phyloP scores from a whole-genome alignment of 2,113 vertebrate genomes.

The Nansenia antarctica region DNA sequence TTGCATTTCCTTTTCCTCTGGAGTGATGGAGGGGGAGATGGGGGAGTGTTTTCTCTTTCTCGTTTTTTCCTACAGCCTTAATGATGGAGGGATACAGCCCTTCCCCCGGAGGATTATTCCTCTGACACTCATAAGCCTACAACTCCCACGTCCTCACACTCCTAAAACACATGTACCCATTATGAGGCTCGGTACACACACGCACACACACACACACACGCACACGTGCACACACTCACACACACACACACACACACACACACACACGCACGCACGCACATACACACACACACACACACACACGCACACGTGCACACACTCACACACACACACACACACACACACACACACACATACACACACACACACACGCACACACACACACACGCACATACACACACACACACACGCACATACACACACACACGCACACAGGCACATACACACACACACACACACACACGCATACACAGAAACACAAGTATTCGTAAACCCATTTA shows the following conservation, averaged over 20 bases:
- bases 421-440: conserved; percentile 21
- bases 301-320: conserved; percentile 21
- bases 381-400: neutral
- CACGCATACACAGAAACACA: conserved; percentile 3
- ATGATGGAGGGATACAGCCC: conserved; percentile 55
- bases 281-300: no score
- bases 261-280: no score
- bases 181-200: conserved; percentile 24
- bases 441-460: conserved; percentile 1
- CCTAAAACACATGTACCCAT: conserved; percentile 62
- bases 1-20: conserved; percentile 58
- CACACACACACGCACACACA: neutral
- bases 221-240: neutral
- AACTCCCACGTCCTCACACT: conserved; percentile 59
- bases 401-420: neutral
- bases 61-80: conserved; percentile 65
- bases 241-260: neutral
- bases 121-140: conserved; percentile 62
- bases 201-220: neutral
- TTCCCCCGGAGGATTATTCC: conserved; percentile 71
- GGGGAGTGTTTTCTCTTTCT: conserved; percentile 51
- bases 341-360: neutral
- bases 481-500: neutral
- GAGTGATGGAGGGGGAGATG: conserved; percentile 57
- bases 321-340: conserved; percentile 3